phyloP scores from a whole-genome alignment of 2,888 invertebrate species.

The Lasioglossum villosulum region DNA sequence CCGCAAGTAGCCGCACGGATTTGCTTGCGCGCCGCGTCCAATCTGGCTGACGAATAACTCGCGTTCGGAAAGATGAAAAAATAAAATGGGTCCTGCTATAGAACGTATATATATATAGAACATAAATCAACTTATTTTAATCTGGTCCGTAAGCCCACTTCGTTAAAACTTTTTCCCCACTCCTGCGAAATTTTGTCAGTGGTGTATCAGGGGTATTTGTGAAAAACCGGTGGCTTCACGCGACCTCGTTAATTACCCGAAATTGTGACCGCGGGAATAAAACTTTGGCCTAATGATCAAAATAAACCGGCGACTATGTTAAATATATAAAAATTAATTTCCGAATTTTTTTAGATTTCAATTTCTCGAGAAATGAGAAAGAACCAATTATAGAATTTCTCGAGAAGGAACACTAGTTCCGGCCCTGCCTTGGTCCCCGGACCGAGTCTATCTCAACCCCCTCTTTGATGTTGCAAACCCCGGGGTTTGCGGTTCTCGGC shows the following conservation, averaged over 20 bases:
- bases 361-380: too few species aligned
- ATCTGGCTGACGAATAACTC: conserved; percentile 11
- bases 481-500: background rate
- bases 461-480: background rate
- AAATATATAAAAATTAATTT: too few species aligned
- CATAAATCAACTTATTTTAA: conserved; percentile 34
- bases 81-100: background rate
- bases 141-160: conserved; percentile 19
- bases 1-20: conserved; percentile 10
- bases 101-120: background rate
- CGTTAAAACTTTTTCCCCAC: conserved; percentile 29
- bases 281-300: conserved; percentile 8
- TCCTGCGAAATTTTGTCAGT: background rate
- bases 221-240: background rate
- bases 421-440: background rate
- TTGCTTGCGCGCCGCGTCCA: conserved; percentile 9
- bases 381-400: too few species aligned
- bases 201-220: background rate
- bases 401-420: too few species aligned
- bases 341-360: too few species aligned
- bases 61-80: background rate
- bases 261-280: conserved; percentile 20
- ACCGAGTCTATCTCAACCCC: background rate
- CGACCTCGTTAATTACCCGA: conserved; percentile 18
- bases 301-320: conserved; percentile 16